These are phyloP conservation scores for Aphis gossypii DNA, from an alignment of 1,140 invertebrate genomes.

Conservation along the genomic window DNA sequence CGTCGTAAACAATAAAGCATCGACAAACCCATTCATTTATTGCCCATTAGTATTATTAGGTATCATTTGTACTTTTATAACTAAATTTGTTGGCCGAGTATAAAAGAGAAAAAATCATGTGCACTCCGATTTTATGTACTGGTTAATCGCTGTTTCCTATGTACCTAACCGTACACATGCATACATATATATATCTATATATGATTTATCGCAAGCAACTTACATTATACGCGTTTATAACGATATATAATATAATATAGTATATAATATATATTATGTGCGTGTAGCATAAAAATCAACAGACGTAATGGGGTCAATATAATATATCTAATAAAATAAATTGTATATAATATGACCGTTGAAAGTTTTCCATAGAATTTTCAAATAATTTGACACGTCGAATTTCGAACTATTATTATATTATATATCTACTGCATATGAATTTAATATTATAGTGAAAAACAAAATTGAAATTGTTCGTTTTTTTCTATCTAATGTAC, in stretches of 20 bases:
- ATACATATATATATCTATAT: not conserved
- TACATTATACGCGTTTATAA: not conserved
- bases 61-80: slow-evolving; percentile 10
- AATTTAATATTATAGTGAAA: no score
- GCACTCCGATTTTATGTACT: slow-evolving; percentile 2
- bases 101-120: not conserved
- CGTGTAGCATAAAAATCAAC: not conserved
- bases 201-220: not conserved
- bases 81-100: not conserved
- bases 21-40: not conserved
- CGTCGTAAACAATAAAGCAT: not conserved
- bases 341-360: not conserved
- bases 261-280: not conserved
- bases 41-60: slow-evolving; percentile 1
- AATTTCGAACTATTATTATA: no score
- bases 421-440: no score
- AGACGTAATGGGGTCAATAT: not conserved
- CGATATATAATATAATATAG: not conserved
- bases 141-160: not conserved
- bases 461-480: no score
- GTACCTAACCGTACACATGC: no score
- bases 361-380: not conserved
- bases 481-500: no score
- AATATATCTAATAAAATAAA: not conserved
- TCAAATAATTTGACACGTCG: not conserved